Conservation (phyloP, 2,888 invertebrate genomes). For the Drosophila diplacantha region DNA sequence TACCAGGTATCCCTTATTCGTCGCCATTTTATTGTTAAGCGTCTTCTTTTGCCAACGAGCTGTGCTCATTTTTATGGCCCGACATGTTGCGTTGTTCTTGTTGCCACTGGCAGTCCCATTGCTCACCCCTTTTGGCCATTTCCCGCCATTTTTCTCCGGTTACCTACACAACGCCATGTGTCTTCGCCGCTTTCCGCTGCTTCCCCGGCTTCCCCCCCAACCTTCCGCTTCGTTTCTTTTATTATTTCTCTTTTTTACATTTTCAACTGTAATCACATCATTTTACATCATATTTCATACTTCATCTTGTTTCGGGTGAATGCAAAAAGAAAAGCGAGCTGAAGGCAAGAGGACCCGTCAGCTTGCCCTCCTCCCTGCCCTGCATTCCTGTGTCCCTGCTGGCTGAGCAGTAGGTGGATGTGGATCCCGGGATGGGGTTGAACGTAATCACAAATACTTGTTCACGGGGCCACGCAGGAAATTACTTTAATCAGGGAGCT, state of each 20-base stretch:
- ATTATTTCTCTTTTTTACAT: constrained; percentile 46
- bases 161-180: constrained; percentile 44
- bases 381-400: constrained; percentile 38
- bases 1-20: background rate
- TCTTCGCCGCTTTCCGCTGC: too few species aligned
- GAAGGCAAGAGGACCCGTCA: constrained; percentile 24
- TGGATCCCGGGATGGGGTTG: constrained; percentile 13
- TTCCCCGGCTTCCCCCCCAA: background rate
- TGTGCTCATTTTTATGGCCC: constrained; percentile 53
- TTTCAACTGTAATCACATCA: constrained; percentile 66
- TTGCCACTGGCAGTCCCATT: constrained; percentile 36
- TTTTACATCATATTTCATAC: constrained; percentile 65
- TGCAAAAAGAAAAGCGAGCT: constrained; percentile 23
- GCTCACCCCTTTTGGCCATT: constrained; percentile 11
- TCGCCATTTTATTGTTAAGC: too few species aligned
- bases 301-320: constrained; percentile 52
- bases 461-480: constrained; percentile 38
- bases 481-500: constrained; percentile 52
- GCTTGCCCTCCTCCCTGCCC: background rate
- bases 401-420: constrained; percentile 3
- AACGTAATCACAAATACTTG: constrained; percentile 27
- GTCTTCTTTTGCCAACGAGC: constrained; percentile 28
- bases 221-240: constrained; percentile 29
- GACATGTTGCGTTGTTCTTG: constrained; percentile 41
- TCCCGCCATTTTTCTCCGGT: constrained; percentile 32